Evolutionary conservation across 2,797 vertebrate genomes (phyloP).

Genomic region (Gymnoscopelus braueri): DNA sequence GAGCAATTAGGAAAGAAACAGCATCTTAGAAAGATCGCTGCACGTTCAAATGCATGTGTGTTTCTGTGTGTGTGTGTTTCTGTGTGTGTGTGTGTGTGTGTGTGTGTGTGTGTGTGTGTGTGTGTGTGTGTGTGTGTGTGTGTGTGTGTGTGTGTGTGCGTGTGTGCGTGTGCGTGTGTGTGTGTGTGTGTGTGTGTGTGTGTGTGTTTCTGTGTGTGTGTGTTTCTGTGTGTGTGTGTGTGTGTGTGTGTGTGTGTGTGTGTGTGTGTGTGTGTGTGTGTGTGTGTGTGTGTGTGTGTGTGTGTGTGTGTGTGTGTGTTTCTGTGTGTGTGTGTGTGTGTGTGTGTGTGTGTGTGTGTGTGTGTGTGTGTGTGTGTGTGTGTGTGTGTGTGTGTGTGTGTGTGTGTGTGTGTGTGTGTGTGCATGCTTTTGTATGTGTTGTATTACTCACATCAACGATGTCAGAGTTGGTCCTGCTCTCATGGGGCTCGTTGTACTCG

Average conservation of each 20-base stretch:
- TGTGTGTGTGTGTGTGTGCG: constrained; percentile 2
- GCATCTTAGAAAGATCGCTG: no score
- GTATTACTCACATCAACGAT: constrained; percentile 89
- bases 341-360: no score
- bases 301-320: no score
- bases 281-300: no score
- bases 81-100: no score
- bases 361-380: background rate
- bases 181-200: constrained; percentile 12
- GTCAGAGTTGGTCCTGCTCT: constrained; percentile 96
- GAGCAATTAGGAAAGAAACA: no score
- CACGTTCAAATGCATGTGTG: no score
- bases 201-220: constrained; percentile 20
- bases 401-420: background rate
- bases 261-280: background rate
- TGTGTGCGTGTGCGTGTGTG: background rate
- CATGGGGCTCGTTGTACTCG: constrained; percentile 96
- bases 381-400: constrained; percentile 13
- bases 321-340: no score
- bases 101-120: no score
- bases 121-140: no score
- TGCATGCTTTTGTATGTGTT: background rate
- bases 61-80: no score
- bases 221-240: constrained; percentile 20
- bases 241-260: constrained; percentile 3